These are phyloP conservation scores for Rhizoglyphus robini DNA, from an alignment of 1,140 invertebrate genomes.

Conservation along the genomic window DNA sequence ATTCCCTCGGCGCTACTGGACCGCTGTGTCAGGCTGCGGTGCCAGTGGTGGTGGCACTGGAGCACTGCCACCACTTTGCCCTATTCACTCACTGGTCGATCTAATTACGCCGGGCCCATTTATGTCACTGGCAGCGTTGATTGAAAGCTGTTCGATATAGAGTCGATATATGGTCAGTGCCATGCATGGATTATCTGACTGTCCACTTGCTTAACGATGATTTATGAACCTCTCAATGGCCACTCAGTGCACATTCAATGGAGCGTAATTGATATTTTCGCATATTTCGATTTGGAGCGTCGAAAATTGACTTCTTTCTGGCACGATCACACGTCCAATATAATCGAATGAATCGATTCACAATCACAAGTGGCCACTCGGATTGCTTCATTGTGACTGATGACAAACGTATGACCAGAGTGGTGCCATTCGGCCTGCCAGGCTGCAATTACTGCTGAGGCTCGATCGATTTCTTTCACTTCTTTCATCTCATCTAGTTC, in stretches of 20 bases:
- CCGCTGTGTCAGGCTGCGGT: too few species aligned
- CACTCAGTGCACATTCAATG: too few species aligned
- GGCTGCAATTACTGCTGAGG: not conserved
- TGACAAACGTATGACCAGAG: too few species aligned
- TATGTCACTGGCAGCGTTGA: not conserved
- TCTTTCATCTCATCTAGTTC: not conserved
- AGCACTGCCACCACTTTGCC: not conserved
- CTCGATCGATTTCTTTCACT: slow-evolving; percentile 1
- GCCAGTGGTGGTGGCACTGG: not conserved
- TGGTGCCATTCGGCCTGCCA: too few species aligned
- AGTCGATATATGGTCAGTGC: not conserved
- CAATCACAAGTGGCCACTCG: not conserved
- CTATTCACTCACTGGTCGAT: not conserved
- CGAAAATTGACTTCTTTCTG: not conserved
- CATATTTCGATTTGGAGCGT: not conserved
- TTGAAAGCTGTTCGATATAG: not conserved
- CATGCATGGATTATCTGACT: too few species aligned
- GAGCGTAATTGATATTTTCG: too few species aligned
- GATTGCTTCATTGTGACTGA: not conserved
- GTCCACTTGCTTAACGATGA: too few species aligned
- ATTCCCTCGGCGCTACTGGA: not conserved
- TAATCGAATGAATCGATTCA: slow-evolving; percentile 7
- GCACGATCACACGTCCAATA: not conserved
- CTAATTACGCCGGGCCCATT: not conserved
- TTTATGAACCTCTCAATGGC: too few species aligned